phyloP scores from a whole-genome alignment of 2,797 vertebrate genomes.

The Tamandua tetradactyla region DNA sequence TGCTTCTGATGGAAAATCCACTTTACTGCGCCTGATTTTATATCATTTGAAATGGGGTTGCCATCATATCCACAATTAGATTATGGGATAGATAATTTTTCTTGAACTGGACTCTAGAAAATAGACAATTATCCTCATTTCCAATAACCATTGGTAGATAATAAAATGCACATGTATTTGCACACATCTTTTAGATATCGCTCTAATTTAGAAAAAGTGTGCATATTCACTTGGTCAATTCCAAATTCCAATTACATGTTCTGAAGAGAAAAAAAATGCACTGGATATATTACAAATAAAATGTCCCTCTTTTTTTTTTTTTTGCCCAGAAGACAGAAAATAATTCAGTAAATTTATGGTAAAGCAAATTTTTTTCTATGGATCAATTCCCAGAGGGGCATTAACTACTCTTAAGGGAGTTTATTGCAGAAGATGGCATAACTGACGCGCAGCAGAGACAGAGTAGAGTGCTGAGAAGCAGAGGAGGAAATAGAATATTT shows the following conservation, averaged over 20 bases:
- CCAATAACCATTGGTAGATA: neutral
- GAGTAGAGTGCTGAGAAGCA: slow-evolving; percentile 67
- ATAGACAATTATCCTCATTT: slow-evolving; percentile 51
- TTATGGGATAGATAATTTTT: slow-evolving; percentile 54
- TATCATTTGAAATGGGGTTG: slow-evolving; percentile 64
- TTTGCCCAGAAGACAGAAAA: slow-evolving; percentile 70
- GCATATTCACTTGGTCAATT: slow-evolving; percentile 48
- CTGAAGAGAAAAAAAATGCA: slow-evolving; percentile 7
- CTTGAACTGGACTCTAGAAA: slow-evolving; percentile 64
- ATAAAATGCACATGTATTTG: slow-evolving; percentile 32
- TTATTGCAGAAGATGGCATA: slow-evolving; percentile 67
- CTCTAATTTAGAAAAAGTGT: slow-evolving; percentile 61
- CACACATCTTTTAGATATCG: neutral
- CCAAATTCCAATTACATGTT: slow-evolving; percentile 55
- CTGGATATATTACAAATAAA: slow-evolving; percentile 42
- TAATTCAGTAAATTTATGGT: slow-evolving; percentile 74
- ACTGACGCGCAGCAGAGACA: slow-evolving; percentile 69
- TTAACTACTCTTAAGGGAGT: slow-evolving; percentile 73
- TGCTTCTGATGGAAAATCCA: slow-evolving; percentile 72
- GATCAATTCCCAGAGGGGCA: slow-evolving; percentile 70
- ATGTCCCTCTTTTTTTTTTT: neutral
- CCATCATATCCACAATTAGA: slow-evolving; percentile 52
- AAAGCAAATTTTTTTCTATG: slow-evolving; percentile 72
- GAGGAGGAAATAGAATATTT: slow-evolving; percentile 84
- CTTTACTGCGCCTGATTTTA: slow-evolving; percentile 59